Evolutionary conservation across 2,888 invertebrate genomes (phyloP).

Genomic region (Drosophila anomelani): DNA sequence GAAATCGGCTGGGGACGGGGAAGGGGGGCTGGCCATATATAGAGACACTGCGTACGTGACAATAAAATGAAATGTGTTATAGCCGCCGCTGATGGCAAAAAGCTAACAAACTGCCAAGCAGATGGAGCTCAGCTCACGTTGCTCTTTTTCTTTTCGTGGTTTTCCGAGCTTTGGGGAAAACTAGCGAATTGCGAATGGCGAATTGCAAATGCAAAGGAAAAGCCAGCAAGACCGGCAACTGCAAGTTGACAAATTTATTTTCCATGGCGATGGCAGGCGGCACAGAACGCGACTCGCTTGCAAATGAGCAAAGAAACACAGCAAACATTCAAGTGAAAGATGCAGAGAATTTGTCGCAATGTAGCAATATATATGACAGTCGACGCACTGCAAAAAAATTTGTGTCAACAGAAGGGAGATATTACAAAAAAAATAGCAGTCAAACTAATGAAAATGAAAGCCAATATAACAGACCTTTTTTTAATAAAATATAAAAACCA

Average conservation of each 20-base stretch:
- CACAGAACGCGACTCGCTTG: conserved; percentile 63
- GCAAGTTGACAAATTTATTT: conserved; percentile 81
- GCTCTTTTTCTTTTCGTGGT: conserved; percentile 36
- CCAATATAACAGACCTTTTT: neutral
- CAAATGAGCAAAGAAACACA: conserved; percentile 49
- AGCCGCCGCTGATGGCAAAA: conserved; percentile 52
- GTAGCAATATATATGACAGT: conserved; percentile 24
- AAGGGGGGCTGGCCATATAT: conserved; percentile 63
- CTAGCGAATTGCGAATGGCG: conserved; percentile 51
- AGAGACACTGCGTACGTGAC: conserved; percentile 77
- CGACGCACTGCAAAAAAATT: conserved; percentile 20
- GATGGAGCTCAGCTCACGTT: conserved; percentile 30
- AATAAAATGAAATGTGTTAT: conserved; percentile 80
- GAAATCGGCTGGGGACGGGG: conserved; percentile 30
- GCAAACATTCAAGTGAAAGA: conserved; percentile 26
- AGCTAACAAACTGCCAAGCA: conserved; percentile 30
- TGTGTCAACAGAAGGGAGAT: neutral
- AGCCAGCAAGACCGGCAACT: conserved; percentile 29
- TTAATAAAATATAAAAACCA: neutral
- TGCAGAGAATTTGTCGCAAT: conserved; percentile 45
- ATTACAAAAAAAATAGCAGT: neutral
- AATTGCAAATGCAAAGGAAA: conserved; percentile 61
- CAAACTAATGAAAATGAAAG: neutral
- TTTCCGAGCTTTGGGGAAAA: conserved; percentile 36
- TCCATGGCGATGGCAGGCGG: conserved; percentile 52